Base-by-base conservation (phyloP, 2,113 vertebrate species). In the Microcebus murinus region DNA sequence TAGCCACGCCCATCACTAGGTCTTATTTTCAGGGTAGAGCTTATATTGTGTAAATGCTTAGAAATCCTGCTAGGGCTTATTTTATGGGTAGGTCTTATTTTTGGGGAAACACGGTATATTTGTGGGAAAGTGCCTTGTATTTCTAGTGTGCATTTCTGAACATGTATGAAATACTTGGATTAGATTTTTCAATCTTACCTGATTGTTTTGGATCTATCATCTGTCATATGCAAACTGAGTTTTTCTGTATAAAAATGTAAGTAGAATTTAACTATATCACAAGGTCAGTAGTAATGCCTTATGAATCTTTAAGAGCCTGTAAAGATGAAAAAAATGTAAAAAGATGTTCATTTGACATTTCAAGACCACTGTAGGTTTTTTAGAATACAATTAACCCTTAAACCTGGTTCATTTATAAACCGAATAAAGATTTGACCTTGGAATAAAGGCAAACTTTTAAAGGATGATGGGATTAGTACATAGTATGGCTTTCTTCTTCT, bases 301-400 rank as follows among this genome's bases (percentile, higher is more conserved):
- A 91, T 88, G 77, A 50, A 96, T 80, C 50, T 91, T 91, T 93
- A 93, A 87, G 52, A 96, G 65, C 36, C 91, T 96, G 34, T 76
- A 79, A 93, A 93, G 27, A 92, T 84, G 73, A 88, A 94, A 34
- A 48, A 70, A 95, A 79, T n/a, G 83, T 91, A 17, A 68, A 74
- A 93, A 91, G 17, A 71, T 93, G 91, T 95, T 74, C 50, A 80
- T 97, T 93, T 96, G 90, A 87, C 79, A 74, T 91, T 92, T 97
- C 25, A 94, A 91, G 42, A 92, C 42, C 52, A 94, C 79, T 57
- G 23, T 61, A 91, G 83, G n/a, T 82, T 90, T 88, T 90, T 91
- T 65, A 93, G 92, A 94, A 83, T 87, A 68, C 31, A 83, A 95
- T 93, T 79, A 95, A 85, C 82, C 68, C 70, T 96, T 95, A 74